phyloP scores from a whole-genome alignment of 1,140 invertebrate genomes.

The Drosophila micromelanica region DNA sequence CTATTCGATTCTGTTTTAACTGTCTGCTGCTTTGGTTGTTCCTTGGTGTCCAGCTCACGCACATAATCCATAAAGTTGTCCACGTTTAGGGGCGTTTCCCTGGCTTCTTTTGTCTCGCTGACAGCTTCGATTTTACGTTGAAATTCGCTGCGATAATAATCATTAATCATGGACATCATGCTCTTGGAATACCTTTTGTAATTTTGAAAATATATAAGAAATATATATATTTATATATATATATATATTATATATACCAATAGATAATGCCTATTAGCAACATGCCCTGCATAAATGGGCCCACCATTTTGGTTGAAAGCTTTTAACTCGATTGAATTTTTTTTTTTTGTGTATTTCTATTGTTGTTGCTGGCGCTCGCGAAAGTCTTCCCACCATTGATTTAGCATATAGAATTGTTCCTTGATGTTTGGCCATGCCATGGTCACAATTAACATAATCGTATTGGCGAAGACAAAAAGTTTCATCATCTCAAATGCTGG shows the following conservation, averaged over 20 bases:
- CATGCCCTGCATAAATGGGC: slow-evolving; percentile 78
- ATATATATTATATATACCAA: slow-evolving; percentile 52
- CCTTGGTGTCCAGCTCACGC: slow-evolving; percentile 51
- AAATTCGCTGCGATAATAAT: slow-evolving; percentile 82
- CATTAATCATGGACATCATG: slow-evolving; percentile 83
- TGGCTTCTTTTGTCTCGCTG: slow-evolving; percentile 9
- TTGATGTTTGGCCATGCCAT: slow-evolving; percentile 82
- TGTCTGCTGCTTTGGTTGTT: slow-evolving; percentile 1
- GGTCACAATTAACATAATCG: slow-evolving; percentile 78
- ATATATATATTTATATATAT: neutral
- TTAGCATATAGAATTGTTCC: slow-evolving; percentile 71
- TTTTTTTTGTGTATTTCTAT: neutral
- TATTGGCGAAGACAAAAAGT: slow-evolving; percentile 81
- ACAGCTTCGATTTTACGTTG: slow-evolving; percentile 62
- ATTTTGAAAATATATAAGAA: neutral
- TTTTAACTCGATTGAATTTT: neutral
- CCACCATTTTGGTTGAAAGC: slow-evolving; percentile 61
- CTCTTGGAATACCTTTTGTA: slow-evolving; percentile 63
- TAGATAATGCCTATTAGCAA: slow-evolving; percentile 80
- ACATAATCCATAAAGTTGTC: slow-evolving; percentile 79
- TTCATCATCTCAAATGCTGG: slow-evolving; percentile 84
- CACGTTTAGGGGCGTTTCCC: slow-evolving; percentile 52
- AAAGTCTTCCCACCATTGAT: slow-evolving; percentile 69
- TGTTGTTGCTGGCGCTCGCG: slow-evolving; percentile 38
- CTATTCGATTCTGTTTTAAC: neutral